Evolutionary conservation across 2,888 invertebrate genomes (phyloP), one percentile per base, ranked within the genome.

Genomic region (Amphipyra berbera): DNA sequence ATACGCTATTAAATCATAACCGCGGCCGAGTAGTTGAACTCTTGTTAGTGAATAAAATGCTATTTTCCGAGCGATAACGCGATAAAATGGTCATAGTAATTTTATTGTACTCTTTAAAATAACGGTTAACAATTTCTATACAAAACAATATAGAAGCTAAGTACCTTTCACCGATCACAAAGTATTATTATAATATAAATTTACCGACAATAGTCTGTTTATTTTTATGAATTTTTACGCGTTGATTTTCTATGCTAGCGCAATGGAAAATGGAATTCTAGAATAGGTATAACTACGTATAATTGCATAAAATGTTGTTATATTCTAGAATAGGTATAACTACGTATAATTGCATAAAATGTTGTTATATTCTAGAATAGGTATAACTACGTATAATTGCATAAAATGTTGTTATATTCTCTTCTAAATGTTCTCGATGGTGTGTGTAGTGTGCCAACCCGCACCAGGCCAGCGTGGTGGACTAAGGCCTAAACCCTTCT

Each of bases 1-100:
- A 64, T 74, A 67, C 21, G 37, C 48, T 65, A 60, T 66, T 66
- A 68, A 73, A 72, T 59, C 56, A 65, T 57, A 69, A 49, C 50
- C 21, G 38, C 44, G 8, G 40, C 13, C 33, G 42, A 56, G 58
- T 61, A 72, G 56, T 59, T 61, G 41, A 33, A 49, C 55, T 47
- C 53, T 62, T 56, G 56, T 66, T 66, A 66, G 44, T 61, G 9
- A 53, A 62, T 60, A 62, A 62, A 76, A 57, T 55, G 35, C 33
- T 42, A 42, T 64, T 57, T 45, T 45, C 38, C 14, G 15, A 54
- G 15, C 72, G 59, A 64, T 72, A 70, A 57, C 76, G 37, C 33
- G n/a, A 35, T 48, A 46, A 58, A 52, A 68, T 57, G 54, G 14
- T 41, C 15, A 40, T 52, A 53, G 27, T 14, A 40, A 55, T 63